Percentiles rank a stretch among this genome's conserved stretches.
phyloP scores from a whole-genome alignment of 2,888 invertebrate species.

The Bhutanitis thaidina region DNA sequence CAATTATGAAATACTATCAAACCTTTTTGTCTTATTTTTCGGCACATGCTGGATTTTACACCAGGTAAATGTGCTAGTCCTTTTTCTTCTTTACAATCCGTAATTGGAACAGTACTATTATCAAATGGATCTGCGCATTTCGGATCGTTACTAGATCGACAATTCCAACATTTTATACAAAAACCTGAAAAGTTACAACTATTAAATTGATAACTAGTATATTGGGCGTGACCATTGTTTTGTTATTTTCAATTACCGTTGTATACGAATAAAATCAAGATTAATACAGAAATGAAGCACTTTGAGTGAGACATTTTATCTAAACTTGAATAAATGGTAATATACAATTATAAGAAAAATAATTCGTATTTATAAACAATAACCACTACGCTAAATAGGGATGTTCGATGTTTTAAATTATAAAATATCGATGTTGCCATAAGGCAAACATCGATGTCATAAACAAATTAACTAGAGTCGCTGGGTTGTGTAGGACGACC shows the following conservation, averaged over 20 bases:
- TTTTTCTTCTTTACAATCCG: conserved; percentile 84
- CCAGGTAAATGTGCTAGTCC: conserved; percentile 84
- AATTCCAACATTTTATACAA: conserved; percentile 93
- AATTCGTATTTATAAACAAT: too few species aligned
- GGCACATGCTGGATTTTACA: conserved; percentile 89
- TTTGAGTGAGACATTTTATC: conserved; percentile 25
- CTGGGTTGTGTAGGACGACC: too few species aligned
- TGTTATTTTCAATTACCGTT: conserved; percentile 1
- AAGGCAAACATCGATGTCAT: too few species aligned
- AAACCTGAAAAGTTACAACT: conserved; percentile 63
- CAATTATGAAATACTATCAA: too few species aligned
- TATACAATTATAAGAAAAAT: too few species aligned
- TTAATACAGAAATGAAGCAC: conserved; percentile 33
- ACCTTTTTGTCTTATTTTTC: conserved; percentile 96
- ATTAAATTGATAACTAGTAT: conserved; percentile 11
- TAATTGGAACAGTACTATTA: conserved; percentile 91
- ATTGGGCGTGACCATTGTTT: conserved; percentile 40
- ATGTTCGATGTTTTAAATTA: too few species aligned
- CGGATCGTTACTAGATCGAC: conserved; percentile 92
- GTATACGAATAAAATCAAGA: conserved; percentile 20
- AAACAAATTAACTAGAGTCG: too few species aligned
- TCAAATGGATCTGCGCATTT: conserved; percentile 96
- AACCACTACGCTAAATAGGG: too few species aligned
- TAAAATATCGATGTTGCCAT: too few species aligned
- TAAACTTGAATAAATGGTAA: too few species aligned